phyloP scores from a whole-genome alignment of 2,797 vertebrate species.

The Fratercula arctica region DNA sequence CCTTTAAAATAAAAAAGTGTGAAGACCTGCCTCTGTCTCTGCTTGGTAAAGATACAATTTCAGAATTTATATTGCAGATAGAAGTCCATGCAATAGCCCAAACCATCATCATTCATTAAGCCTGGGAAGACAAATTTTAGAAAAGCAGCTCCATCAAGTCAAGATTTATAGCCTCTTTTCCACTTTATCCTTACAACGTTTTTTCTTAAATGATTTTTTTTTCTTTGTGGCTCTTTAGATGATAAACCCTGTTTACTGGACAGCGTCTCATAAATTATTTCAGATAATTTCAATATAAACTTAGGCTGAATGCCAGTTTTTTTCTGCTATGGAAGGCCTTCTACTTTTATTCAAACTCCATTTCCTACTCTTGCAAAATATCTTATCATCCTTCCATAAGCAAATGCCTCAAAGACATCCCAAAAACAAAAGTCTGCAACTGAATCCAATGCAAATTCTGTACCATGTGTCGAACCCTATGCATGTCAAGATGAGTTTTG shows the following conservation, averaged over 20 bases:
- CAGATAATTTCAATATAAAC: constrained; percentile 38
- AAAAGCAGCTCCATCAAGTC: not conserved
- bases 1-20: not conserved
- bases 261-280: constrained; percentile 33
- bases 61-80: not conserved
- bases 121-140: not conserved
- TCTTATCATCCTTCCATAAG: not conserved
- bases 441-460: constrained; percentile 10
- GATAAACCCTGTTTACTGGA: constrained; percentile 5
- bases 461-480: not conserved
- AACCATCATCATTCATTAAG: not conserved
- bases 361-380: not conserved
- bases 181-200: not conserved
- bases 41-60: not conserved
- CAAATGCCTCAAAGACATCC: not conserved
- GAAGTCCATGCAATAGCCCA: not conserved
- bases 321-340: not conserved
- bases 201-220: not conserved
- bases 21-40: not conserved
- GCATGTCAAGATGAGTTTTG: not conserved
- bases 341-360: constrained; percentile 1
- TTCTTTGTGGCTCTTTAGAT: not conserved
- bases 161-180: not conserved
- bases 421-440: constrained; percentile 1
- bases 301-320: not conserved